These are phyloP conservation scores for Amphipyra berbera DNA, from an alignment of 2,888 invertebrate species.

Conservation along the genomic window DNA sequence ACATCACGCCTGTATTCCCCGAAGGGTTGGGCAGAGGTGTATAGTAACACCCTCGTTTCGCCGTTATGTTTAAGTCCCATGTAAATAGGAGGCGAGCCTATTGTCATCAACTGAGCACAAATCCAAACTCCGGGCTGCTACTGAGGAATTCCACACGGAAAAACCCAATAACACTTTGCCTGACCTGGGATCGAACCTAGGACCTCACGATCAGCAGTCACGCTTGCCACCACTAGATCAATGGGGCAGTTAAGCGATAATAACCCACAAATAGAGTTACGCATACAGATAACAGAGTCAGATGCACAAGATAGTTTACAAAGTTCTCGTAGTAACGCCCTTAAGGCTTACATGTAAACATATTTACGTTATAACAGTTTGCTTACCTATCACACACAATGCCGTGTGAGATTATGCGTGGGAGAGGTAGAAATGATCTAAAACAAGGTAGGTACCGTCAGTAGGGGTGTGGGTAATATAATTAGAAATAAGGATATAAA, in stretches of 20 bases:
- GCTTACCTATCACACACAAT: constrained; percentile 40
- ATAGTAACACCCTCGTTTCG: too few species aligned
- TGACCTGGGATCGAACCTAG: too few species aligned
- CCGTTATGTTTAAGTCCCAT: too few species aligned
- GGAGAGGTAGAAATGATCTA: constrained; percentile 25
- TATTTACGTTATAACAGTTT: constrained; percentile 38
- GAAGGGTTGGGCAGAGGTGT: too few species aligned
- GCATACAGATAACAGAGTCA: constrained; percentile 11
- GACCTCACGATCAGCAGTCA: too few species aligned
- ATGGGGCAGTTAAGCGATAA: background rate
- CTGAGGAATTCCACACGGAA: too few species aligned
- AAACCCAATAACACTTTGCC: too few species aligned
- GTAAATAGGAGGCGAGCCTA: too few species aligned
- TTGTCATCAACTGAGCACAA: too few species aligned
- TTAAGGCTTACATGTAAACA: constrained; percentile 33
- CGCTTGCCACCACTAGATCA: too few species aligned
- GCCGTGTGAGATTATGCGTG: constrained; percentile 25
- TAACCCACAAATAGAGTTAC: constrained; percentile 7
- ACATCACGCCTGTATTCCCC: too few species aligned
- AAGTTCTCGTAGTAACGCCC: constrained; percentile 25
- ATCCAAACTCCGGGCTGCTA: too few species aligned
- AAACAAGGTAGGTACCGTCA: constrained; percentile 23
- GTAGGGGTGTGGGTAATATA: background rate
- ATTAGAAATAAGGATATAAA: background rate
- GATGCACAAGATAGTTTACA: constrained; percentile 23